Conservation (phyloP, 2,888 invertebrate species). For the Chelonus formosanus region DNA sequence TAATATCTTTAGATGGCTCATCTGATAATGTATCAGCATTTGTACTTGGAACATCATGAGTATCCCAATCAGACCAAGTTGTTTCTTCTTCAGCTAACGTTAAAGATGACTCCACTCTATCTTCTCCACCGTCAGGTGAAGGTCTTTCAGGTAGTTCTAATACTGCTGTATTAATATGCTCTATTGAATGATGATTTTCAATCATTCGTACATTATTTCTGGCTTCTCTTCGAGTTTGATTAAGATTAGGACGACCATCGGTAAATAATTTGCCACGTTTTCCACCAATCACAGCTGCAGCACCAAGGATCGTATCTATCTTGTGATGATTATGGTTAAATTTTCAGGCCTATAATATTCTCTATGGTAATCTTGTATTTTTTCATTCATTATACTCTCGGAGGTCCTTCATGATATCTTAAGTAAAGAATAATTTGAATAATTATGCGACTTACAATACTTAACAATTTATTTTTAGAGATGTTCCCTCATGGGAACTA, state of each 20-base stretch:
- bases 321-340: constrained; percentile 83
- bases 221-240: constrained; percentile 48
- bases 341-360: constrained; percentile 91
- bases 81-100: constrained; percentile 71
- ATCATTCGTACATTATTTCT: constrained; percentile 21
- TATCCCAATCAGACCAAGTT: constrained; percentile 86
- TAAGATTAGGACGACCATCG: constrained; percentile 80
- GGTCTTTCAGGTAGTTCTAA: constrained; percentile 76
- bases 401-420: constrained; percentile 74
- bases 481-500: too few relatives aligned
- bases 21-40: constrained; percentile 3
- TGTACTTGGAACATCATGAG: constrained; percentile 61
- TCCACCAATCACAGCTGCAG: constrained; percentile 85
- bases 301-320: constrained; percentile 85
- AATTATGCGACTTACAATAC: too few relatives aligned
- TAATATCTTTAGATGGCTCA: constrained; percentile 10
- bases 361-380: constrained; percentile 72
- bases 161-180: constrained; percentile 36
- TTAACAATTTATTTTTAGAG: too few relatives aligned
- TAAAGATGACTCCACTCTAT: constrained; percentile 64
- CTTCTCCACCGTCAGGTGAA: constrained; percentile 86
- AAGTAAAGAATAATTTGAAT: too few relatives aligned
- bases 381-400: constrained; percentile 73
- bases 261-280: constrained; percentile 80
- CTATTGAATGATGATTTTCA: constrained; percentile 3